Base-by-base conservation (phyloP, 2,888 invertebrate species). In the Drosophila neonasuta region DNA sequence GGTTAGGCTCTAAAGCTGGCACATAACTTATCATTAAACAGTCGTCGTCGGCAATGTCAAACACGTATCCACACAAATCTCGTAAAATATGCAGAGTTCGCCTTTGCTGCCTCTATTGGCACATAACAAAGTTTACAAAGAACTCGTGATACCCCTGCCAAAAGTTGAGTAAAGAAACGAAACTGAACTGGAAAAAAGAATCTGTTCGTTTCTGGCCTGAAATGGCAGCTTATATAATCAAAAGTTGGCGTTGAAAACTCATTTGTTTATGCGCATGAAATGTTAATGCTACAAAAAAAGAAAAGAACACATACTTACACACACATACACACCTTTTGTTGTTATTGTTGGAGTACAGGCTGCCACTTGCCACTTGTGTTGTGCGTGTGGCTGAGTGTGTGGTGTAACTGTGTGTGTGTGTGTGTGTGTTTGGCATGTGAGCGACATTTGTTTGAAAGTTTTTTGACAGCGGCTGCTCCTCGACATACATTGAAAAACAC, bases 371-470 rank as follows among this genome's bases (percentile, higher is more conserved):
- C 34, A 34, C 7, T 57, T 39, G 32, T 30, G 51, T 45, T 30
- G 49, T 51, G 36, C 52, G 46, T 50, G 57, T 32, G 32, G 46
- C 36, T 29, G 44, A 34, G 60, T 30, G 30, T 52, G 42, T 29
- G 44, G 50, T 51, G 39, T 30, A 44, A 48, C 48, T 36, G 44
- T 30, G 39, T 17, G 41, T 52, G 39, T 68, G 57, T 13, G 13
- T 68, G 44, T 52, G 42, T 74, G 67, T 48, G 65, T 71, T 67
- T 78, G 85, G 83, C 80, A 83, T 83, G 78, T 77, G 83, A 86
- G 83, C 86, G 84, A 86, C 80, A 83, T 81, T 86, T 82, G 86
- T 80, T 78, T 76, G 65, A 86, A 82, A 86, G 84, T 86, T 83
- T 81, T 81, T 74, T 83, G 81, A 86, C 86, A 80, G 75, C 68